Conservation (phyloP, 2,113 vertebrate genomes). For the Formicarius rufipectus region DNA sequence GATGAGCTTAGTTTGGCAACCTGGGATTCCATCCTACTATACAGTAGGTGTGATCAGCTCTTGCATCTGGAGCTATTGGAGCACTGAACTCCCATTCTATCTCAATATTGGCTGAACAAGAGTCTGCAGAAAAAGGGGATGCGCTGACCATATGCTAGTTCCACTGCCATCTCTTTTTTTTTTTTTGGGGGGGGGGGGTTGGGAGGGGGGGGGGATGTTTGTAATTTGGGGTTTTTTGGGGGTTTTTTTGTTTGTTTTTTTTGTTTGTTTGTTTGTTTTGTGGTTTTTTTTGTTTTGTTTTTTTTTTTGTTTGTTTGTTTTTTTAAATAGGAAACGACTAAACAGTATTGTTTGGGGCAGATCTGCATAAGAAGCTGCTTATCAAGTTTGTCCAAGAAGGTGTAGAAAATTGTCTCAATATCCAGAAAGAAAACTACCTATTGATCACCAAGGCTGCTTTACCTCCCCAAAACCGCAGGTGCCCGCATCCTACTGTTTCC, state of each 20-base stretch:
- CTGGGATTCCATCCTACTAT: background rate
- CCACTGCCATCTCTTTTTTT: background rate
- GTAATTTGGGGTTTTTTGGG: background rate
- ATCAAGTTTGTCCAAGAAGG: background rate
- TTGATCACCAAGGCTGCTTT: background rate
- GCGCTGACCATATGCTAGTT: background rate
- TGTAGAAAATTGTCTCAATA: background rate
- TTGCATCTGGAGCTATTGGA: no score
- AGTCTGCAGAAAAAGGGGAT: no score
- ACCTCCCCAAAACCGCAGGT: background rate
- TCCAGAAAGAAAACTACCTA: background rate
- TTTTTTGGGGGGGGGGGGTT: background rate
- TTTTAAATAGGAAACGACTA: background rate
- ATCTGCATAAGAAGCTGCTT: background rate
- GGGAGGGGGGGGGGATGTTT: no score
- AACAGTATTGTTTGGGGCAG: background rate
- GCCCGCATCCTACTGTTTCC: accelerated
- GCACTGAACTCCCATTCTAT: no score
- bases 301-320: background rate
- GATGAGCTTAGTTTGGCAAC: background rate
- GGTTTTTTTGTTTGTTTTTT: background rate
- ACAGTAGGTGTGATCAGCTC: no score
- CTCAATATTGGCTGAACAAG: no score
- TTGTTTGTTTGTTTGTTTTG: no score
- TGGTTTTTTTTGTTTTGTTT: background rate